phyloP scores from a whole-genome alignment of 1,140 invertebrate species.

The Eriocheir sinensis region DNA sequence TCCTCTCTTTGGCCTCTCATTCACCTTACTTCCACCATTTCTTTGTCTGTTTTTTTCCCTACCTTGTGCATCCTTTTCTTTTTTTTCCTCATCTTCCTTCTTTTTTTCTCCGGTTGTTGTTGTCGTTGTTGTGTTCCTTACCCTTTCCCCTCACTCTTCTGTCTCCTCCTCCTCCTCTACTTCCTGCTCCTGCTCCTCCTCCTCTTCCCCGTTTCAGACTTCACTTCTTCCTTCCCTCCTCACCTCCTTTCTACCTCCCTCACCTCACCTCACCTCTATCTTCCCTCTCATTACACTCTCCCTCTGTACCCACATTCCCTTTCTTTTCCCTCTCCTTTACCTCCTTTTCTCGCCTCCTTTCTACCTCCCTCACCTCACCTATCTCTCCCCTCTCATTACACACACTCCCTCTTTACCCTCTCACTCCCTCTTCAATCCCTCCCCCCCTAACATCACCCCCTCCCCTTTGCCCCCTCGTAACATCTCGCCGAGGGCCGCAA shows the following conservation, averaged over 20 bases:
- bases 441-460: neutral
- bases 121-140: no score
- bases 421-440: neutral
- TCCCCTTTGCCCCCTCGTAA: neutral
- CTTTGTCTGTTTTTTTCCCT: no score
- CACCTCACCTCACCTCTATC: neutral
- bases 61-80: no score
- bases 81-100: no score
- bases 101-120: no score
- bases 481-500: neutral
- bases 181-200: no score
- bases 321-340: neutral
- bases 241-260: neutral
- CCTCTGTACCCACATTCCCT: neutral
- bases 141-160: no score
- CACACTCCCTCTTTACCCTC: neutral
- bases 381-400: neutral
- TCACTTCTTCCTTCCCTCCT: neutral
- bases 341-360: slow-evolving; percentile 19
- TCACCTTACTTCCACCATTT: no score
- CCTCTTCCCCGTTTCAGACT: no score
- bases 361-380: neutral
- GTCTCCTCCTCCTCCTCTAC: no score
- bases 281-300: neutral
- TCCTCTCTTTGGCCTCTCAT: no score